Evolutionary conservation across 2,888 invertebrate species (phyloP), one percentile per base, ranked within the genome.

Genomic region (Microdon myrmicae): DNA sequence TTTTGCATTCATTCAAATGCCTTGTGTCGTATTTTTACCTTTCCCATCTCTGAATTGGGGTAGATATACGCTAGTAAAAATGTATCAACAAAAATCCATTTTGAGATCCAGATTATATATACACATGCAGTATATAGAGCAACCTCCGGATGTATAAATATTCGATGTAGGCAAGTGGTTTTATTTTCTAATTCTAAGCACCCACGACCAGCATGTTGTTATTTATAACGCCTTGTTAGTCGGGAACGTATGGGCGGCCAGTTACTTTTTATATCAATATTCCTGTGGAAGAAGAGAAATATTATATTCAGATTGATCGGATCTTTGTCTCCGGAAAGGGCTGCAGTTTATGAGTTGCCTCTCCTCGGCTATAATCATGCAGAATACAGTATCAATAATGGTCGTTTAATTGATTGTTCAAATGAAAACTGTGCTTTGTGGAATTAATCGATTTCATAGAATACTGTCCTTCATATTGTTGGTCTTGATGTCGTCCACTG

Each of bases 161-260:
- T 39, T 44, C 43, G 45, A 23, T 45, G 29, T 41, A 41, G 47
- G 41, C 47, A 60, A 54, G 47, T 47, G 58, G 41, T 45, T 59
- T 49, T 43, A 23, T 37, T 49, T 44, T 59, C 20, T 29, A 53
- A 41, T 47, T 45, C 41, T 37, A 37, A 41, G 47, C 53, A 53
- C 47, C 59, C 47, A 60, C 53, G 35, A 60, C 39, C 39, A 53
- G 35, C 45, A 39, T 26, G 31, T 14, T 51, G 44, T 51, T 35
- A 51, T 51, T 51, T 51, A 58, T 51, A 37, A 26, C 22, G 12
- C 26, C 29, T 48, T 22, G 55, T 20, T 38, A 32, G 31, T 22
- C 37, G 16, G 12, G 44, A 29, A 26, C 20, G 34, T 14, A 34
- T 34, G 20, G 14, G n/a, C n/a, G n/a, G n/a, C n/a, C n/a, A n/a